Conservation (phyloP, 2,113 vertebrate species). For the Cariama cristata region DNA sequence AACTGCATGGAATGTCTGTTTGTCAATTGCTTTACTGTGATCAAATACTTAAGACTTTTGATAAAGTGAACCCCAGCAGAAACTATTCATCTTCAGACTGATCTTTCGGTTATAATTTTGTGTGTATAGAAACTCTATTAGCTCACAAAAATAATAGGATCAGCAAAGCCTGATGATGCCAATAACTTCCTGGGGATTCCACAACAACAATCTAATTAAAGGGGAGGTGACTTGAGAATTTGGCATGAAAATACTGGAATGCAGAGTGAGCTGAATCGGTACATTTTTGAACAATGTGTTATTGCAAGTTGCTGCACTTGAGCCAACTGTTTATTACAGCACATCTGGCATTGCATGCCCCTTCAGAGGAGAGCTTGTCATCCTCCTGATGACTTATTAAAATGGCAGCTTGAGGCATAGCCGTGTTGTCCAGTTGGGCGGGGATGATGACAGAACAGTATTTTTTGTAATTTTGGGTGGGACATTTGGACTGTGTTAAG, state of each 20-base stretch:
- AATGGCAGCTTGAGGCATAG: background rate
- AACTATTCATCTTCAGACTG: background rate
- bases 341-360: background rate
- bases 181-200: conserved; percentile 3
- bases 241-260: background rate
- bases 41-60: background rate
- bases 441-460: background rate
- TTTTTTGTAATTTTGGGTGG: background rate
- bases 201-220: background rate
- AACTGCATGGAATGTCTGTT: background rate
- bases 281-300: background rate
- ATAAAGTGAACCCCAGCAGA: background rate
- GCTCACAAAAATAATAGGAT: background rate
- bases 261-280: background rate
- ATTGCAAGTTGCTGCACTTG: background rate
- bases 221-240: background rate
- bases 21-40: background rate
- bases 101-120: background rate
- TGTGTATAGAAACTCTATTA: background rate
- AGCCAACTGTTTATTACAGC: background rate
- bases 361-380: background rate
- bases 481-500: background rate
- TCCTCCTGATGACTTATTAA: background rate
- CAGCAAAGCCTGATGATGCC: background rate
- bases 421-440: background rate